Base-by-base conservation (phyloP, 2,797 vertebrate genomes). In the Pangasius mekongensis region DNA sequence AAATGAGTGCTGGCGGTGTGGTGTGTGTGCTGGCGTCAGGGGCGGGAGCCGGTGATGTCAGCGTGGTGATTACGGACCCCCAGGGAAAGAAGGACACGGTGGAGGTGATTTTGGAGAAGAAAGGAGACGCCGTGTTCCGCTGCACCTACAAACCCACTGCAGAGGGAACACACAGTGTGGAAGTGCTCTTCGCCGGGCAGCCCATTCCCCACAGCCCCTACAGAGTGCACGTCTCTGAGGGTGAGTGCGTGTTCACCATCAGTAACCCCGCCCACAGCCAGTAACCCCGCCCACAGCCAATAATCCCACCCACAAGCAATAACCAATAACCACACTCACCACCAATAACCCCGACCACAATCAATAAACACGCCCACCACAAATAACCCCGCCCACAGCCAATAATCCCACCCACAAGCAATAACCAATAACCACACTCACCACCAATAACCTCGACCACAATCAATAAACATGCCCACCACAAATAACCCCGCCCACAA, bases 81-180 rank as follows among this genome's bases (percentile, higher is more conserved):
- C 97, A 98, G 92, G 98, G 98, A 84, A 96, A 96, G 49, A 96
- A 95, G 47, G 97, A 99, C 96, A 99, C 98, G 0, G 98, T 99
- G 91, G 98, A 99, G 92, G 97, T 98, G 87, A 94, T 98, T 90
- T 94, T 99, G 92, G 98, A 99, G 93, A 97, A 99, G 92, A 99
- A 97, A 81, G 98, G 98, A 0, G 97, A 99, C 92, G 98, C 94
- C 78, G 96, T 97, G 22, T 99, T 97, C 95, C 98, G 98, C 66
- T 99, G 98, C 94, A 99, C 98, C 0, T 99, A 99, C 91, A 96
- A 96, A 66, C 98, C 98, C 0, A 89, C 96, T 83, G 90, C 95
- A 60, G 97, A 98, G 91, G 98, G 98, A 5, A 96, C 97, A 0
- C 98, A 99, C 93, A 96, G 91, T 3, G 93, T 99, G 90, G 96